phyloP scores from a whole-genome alignment of 2,888 invertebrate species.

The Macaria liturata region DNA sequence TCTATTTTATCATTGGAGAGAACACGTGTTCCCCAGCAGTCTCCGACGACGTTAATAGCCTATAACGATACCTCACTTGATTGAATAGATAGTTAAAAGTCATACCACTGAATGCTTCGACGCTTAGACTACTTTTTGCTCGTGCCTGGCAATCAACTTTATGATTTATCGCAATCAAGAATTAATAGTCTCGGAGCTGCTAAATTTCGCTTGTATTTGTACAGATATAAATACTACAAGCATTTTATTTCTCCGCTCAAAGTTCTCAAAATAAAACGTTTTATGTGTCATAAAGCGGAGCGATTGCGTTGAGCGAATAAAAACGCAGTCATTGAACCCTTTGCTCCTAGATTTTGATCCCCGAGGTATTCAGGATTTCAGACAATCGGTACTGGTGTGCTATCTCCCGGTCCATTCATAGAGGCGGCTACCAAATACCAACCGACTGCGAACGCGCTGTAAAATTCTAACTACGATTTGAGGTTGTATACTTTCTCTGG shows the following conservation, averaged over 20 bases:
- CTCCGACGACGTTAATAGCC: background rate
- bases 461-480: constrained; percentile 6
- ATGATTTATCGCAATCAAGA: constrained; percentile 1
- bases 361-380: constrained; percentile 19
- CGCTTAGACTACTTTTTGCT: background rate
- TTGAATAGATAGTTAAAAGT: constrained; percentile 1
- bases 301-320: constrained; percentile 21
- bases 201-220: background rate
- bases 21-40: background rate
- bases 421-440: constrained; percentile 18
- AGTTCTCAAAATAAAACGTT: constrained; percentile 18
- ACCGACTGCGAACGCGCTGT: constrained; percentile 13
- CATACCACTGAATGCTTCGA: constrained; percentile 1
- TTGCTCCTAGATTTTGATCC: constrained; percentile 11
- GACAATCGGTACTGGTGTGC: constrained; percentile 19
- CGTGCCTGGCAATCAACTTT: background rate
- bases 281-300: constrained; percentile 22
- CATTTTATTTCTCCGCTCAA: constrained; percentile 8
- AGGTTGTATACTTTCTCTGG: background rate
- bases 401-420: constrained; percentile 15
- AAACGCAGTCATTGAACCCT: constrained; percentile 17
- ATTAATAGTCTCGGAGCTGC: background rate
- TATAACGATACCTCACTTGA: constrained; percentile 3
- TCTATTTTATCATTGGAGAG: background rate
- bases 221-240: constrained; percentile 2